A percentile compares a stretch with the other conserved stretches of the same genome.
phyloP scores from a whole-genome alignment of 2,113 vertebrate genomes.

The Procapra przewalskii region DNA sequence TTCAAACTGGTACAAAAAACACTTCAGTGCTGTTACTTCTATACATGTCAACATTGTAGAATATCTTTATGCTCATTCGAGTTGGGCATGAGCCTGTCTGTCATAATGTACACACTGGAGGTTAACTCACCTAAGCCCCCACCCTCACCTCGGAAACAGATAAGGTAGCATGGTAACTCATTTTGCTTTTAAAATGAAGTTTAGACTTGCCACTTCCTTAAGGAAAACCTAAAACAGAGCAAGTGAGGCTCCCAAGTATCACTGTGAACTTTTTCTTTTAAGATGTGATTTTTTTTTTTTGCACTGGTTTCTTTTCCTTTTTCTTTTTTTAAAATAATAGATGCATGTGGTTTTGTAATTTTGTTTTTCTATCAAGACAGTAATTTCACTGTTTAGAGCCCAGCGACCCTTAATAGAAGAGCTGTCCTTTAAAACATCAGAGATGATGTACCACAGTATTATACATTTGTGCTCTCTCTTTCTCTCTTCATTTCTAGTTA shows the following conservation, averaged over 20 bases:
- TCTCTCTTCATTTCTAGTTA: conserved; percentile 49
- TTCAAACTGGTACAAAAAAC: conserved; percentile 16
- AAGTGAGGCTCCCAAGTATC: conserved; percentile 7
- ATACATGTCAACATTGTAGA: neutral
- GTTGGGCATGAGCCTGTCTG: neutral
- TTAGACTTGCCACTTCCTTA: neutral
- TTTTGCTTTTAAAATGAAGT: conserved; percentile 24
- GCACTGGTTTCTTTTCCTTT: neutral
- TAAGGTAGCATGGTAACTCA: neutral
- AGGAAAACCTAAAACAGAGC: conserved; percentile 5
- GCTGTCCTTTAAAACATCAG: neutral
- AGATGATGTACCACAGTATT: neutral
- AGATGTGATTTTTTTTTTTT: conserved; percentile 28
- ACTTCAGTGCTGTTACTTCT: conserved; percentile 8
- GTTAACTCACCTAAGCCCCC: neutral
- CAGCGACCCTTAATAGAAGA: neutral
- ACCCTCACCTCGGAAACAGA: neutral
- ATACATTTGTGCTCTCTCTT: conserved; percentile 35
- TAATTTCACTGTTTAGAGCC: conserved; percentile 11
- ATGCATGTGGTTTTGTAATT: neutral
- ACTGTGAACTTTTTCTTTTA: conserved; percentile 55
- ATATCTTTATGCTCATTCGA: neutral
- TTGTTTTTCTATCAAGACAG: neutral
- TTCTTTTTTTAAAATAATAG: neutral
- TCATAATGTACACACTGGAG: conserved; percentile 21